Percentiles rank a stretch among this genome's conserved stretches.
phyloP scores from a whole-genome alignment of 2,113 vertebrate genomes.

The Lonchura striata region DNA sequence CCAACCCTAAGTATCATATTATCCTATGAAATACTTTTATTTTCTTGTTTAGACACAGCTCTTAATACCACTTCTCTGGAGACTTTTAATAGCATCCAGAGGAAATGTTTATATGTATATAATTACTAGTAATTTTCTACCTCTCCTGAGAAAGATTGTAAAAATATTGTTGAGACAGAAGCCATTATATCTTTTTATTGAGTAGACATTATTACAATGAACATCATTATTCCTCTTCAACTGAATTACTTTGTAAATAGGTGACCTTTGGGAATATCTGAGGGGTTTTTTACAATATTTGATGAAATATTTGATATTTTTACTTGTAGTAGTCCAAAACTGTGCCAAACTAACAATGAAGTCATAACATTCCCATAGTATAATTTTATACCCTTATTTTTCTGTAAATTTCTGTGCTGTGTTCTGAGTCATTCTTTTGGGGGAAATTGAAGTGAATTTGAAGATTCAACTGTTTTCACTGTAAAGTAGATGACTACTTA shows the following conservation, averaged over 20 bases:
- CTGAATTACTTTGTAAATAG: not conserved
- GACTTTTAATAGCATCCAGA: constrained; percentile 8
- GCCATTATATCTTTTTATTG: not conserved
- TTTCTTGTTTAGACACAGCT: not conserved
- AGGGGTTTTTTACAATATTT: not conserved
- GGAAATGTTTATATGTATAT: constrained; percentile 8
- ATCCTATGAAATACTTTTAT: not conserved
- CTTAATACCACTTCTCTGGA: not conserved
- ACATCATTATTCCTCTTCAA: not conserved
- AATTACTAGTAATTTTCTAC: constrained; percentile 31
- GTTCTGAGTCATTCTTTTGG: not conserved
- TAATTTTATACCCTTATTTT: not conserved
- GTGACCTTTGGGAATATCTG: not conserved
- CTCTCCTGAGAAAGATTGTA: not conserved
- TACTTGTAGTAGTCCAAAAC: not conserved
- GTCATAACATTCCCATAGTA: not conserved
- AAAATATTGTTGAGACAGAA: constrained; percentile 8
- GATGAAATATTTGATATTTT: not conserved
- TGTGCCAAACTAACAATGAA: not conserved
- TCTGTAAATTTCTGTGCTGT: not conserved
- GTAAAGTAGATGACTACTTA: not conserved
- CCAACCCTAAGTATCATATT: not conserved
- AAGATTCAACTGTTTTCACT: not conserved
- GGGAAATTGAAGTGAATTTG: not conserved
- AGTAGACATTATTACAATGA: not conserved